A percentile compares a stretch with the other conserved stretches of the same genome.
These are phyloP conservation scores for Clunio marinus DNA, from an alignment of 2,888 invertebrate species.

Conservation along the genomic window DNA sequence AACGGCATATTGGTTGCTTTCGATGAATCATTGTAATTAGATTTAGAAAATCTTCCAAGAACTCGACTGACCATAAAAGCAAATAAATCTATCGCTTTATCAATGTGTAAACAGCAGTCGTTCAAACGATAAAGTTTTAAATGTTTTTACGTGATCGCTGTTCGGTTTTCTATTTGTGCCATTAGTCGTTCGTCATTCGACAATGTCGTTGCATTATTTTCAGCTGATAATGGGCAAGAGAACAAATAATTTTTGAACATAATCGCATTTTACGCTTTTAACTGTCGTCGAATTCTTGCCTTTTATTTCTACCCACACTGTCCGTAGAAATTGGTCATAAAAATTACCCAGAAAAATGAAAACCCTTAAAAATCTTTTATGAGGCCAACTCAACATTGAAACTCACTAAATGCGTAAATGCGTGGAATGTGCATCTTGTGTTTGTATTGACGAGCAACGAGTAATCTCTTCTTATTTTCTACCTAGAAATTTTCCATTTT, in stretches of 20 bases:
- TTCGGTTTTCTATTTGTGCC: no score
- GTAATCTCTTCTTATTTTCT: neutral
- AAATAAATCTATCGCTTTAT: conserved; percentile 4
- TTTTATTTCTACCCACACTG: conserved; percentile 2
- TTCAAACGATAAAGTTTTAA: no score
- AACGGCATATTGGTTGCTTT: neutral
- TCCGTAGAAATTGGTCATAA: conserved; percentile 20
- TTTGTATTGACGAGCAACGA: neutral
- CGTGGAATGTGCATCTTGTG: conserved; percentile 28
- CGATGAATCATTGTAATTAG: conserved; percentile 13
- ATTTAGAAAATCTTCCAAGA: conserved; percentile 17
- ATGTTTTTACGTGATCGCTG: conserved; percentile 8
- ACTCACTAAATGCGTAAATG: conserved; percentile 19
- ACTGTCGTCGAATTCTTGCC: neutral
- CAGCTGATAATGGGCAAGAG: conserved; percentile 2
- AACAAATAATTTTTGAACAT: neutral
- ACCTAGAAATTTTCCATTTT: conserved; percentile 24
- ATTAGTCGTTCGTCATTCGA: neutral
- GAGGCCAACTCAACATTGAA: neutral
- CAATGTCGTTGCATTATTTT: neutral
- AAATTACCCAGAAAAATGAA: conserved; percentile 14
- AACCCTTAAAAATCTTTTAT: conserved; percentile 23
- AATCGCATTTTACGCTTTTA: neutral
- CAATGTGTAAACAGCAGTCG: conserved; percentile 7
- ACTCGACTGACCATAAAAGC: conserved; percentile 3